Evolutionary conservation across 2,888 invertebrate genomes (phyloP).

Genomic region (Molorchus minor): DNA sequence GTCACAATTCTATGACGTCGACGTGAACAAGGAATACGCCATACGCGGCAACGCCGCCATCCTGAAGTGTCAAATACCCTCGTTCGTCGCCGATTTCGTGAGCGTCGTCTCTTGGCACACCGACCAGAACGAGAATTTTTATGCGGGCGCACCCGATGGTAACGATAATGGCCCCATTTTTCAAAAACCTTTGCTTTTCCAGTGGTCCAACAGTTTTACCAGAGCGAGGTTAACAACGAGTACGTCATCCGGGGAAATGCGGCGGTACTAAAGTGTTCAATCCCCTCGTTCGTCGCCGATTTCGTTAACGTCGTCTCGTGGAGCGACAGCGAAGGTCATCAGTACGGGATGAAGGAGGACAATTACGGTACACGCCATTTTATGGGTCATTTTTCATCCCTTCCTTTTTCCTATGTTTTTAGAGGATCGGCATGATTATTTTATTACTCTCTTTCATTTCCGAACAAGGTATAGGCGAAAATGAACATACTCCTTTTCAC

Average conservation of each 20-base stretch:
- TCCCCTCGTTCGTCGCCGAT: slow-evolving; percentile 90
- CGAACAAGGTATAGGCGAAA: too few relatives aligned
- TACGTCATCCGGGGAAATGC: slow-evolving; percentile 90
- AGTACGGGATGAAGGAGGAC: slow-evolving; percentile 69
- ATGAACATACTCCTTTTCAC: too few relatives aligned
- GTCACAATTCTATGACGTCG: slow-evolving; percentile 82
- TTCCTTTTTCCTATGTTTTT: too few relatives aligned
- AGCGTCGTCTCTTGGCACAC: slow-evolving; percentile 88
- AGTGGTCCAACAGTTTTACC: slow-evolving; percentile 92
- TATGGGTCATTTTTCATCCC: too few relatives aligned
- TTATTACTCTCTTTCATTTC: too few relatives aligned
- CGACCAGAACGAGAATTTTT: slow-evolving; percentile 78
- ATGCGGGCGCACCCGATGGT: slow-evolving; percentile 66
- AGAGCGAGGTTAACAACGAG: slow-evolving; percentile 91
- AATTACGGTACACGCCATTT: slow-evolving; percentile 74
- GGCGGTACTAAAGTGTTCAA: slow-evolving; percentile 87
- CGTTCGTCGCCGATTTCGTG: slow-evolving; percentile 93
- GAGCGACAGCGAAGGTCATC: slow-evolving; percentile 82
- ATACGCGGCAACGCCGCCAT: slow-evolving; percentile 90
- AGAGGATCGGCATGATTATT: too few relatives aligned
- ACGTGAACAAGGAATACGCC: slow-evolving; percentile 89
- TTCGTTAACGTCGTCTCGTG: slow-evolving; percentile 89
- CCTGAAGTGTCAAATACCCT: slow-evolving; percentile 89
- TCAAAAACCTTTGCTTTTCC: slow-evolving; percentile 52
- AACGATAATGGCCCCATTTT: slow-evolving; percentile 38